Conservation (phyloP, 1,140 invertebrate species). For the Bombus huntii region DNA sequence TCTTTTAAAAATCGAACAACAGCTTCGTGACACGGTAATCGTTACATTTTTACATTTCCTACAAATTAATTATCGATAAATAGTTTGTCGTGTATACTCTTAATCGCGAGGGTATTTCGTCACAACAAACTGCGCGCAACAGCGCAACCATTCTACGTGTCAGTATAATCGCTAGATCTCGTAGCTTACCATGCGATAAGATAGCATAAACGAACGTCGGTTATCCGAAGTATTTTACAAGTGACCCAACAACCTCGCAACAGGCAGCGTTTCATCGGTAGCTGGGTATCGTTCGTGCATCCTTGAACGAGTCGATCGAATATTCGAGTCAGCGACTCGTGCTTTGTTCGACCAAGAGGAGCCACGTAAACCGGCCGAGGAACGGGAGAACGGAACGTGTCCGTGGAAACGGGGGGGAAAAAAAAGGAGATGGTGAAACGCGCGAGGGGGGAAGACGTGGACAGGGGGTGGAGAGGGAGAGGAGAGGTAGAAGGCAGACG, state of each 20-base stretch:
- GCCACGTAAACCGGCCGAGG: conserved; percentile 8
- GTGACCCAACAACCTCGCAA: neutral
- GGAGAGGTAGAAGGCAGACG: conserved; percentile 44
- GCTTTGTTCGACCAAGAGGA: conserved; percentile 54
- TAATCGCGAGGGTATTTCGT: no score
- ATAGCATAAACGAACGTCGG: neutral
- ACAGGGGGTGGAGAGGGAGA: neutral
- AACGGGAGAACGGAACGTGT: conserved; percentile 14
- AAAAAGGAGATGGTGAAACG: neutral
- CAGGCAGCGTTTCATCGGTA: neutral
- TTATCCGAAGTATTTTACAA: neutral
- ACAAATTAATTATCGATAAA: no score
- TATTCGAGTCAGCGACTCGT: conserved; percentile 56
- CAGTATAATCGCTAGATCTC: neutral
- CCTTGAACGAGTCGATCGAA: conserved; percentile 42
- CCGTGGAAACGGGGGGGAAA: conserved; percentile 18
- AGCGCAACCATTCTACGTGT: no score
- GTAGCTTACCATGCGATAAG: neutral
- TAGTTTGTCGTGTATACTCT: no score
- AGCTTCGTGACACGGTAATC: no score
- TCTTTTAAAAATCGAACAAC: no score
- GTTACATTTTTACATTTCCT: no score
- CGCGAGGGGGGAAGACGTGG: neutral
- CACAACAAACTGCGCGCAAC: no score
- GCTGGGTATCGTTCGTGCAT: conserved; percentile 18